These are phyloP conservation scores for Halcyon malimbica DNA, from an alignment of 2,113 vertebrate genomes.

Conservation along the genomic window DNA sequence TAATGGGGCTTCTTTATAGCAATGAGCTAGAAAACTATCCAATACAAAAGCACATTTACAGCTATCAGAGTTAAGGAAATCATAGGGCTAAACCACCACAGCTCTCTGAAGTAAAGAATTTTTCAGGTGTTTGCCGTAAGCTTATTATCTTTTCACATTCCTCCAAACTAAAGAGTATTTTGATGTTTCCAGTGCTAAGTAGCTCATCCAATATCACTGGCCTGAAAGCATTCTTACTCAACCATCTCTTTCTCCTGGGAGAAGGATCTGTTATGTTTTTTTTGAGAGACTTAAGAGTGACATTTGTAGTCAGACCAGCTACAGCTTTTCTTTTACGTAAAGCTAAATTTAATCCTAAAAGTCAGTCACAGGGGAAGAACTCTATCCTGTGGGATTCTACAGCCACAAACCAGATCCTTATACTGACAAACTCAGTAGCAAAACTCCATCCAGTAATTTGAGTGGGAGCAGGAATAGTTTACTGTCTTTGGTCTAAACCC, in stretches of 20 bases:
- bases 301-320: background rate
- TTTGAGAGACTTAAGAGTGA: background rate
- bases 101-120: background rate
- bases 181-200: constrained; percentile 43
- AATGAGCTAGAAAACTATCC: background rate
- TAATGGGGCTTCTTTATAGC: background rate
- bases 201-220: background rate
- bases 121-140: background rate
- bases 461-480: background rate
- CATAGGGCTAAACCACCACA: background rate
- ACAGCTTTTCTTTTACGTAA: background rate
- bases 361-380: background rate
- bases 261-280: background rate
- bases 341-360: background rate
- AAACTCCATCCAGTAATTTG: background rate
- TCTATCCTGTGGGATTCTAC: background rate
- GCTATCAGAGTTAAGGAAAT: background rate
- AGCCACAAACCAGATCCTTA: background rate
- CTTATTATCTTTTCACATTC: constrained; percentile 36
- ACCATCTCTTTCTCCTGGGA: background rate
- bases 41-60: background rate
- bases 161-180: constrained; percentile 31
- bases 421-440: background rate
- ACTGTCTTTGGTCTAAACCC: background rate
- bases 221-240: constrained; percentile 10